Conservation (phyloP, 2,888 invertebrate genomes). For the Nephrotoma guestfalica region DNA sequence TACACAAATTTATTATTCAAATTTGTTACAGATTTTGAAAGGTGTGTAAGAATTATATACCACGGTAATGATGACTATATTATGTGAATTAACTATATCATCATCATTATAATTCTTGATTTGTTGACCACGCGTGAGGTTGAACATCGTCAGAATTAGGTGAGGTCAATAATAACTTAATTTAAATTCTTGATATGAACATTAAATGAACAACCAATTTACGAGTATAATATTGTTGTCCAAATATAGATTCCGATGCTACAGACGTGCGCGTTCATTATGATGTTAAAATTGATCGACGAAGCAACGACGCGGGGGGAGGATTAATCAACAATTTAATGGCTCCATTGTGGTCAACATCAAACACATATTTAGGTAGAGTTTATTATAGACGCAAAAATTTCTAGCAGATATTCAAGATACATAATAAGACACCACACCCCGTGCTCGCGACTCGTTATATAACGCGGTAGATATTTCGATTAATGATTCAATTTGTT, state of each 20-base stretch:
- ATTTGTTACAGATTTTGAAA: neutral
- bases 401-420: no score
- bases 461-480: neutral
- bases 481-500: neutral
- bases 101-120: neutral
- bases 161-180: neutral
- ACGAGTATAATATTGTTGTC: neutral
- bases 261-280: neutral
- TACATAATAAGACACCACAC: neutral
- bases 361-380: neutral
- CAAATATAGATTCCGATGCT: neutral
- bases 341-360: neutral
- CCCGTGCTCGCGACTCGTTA: neutral
- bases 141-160: neutral
- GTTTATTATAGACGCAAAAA: neutral
- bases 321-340: neutral
- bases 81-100: neutral
- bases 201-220: neutral
- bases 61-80: neutral
- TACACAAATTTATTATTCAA: neutral
- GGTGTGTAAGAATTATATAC: neutral
- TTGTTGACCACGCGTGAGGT: neutral
- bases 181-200: neutral
- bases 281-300: neutral
- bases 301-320: neutral